Base-by-base conservation (phyloP, 2,888 invertebrate genomes). In the Eueremaeus valkanovi region DNA sequence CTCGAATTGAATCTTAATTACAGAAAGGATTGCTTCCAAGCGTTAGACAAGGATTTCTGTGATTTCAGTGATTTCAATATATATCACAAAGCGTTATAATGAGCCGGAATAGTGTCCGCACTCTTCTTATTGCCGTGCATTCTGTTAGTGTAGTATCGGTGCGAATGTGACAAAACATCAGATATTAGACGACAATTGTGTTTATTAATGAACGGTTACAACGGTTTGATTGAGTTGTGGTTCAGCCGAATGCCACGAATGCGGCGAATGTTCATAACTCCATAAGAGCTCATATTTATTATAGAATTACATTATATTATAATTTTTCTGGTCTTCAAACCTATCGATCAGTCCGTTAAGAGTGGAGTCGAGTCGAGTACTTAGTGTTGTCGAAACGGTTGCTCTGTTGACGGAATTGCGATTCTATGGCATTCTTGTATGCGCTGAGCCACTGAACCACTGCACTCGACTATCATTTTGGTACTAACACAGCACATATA, bases 371-470 rank as follows among this genome's bases (percentile, higher is more conserved):
- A n/a, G 36, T 36, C 36, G 55, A 55, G 55, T 55, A 27, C 55
- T 51, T 21, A 51, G n/a, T 55, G 55, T 55, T 55, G 55, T 55
- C 27, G 55, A 55, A 55, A 55, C 55, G 55, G 55, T 55, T 55
- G 55, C 55, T 55, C 55, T 55, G 55, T 55, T 55, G 55, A 55
- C 55, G 55, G 55, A 55, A 55, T 55, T 55, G 55, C 55, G 9
- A 55, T 55, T 55, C 55, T 55, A 55, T 55, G 55, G 24, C 55
- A 55, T 55, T 55, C 55, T 55, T 55, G 24, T 24, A 8, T 24
- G 21, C 55, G 24, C 55, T 55, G 24, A 55, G 27, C 55, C 55
- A 55, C 55, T 55, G 55, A 36, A 36, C 36, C 36, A 36, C 55
- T 55, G 55, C 55, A 55, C 55, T 55, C 55, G 55, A 55, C 55